Conservation (phyloP, 2,797 vertebrate genomes). For the Miichthys miiuy region DNA sequence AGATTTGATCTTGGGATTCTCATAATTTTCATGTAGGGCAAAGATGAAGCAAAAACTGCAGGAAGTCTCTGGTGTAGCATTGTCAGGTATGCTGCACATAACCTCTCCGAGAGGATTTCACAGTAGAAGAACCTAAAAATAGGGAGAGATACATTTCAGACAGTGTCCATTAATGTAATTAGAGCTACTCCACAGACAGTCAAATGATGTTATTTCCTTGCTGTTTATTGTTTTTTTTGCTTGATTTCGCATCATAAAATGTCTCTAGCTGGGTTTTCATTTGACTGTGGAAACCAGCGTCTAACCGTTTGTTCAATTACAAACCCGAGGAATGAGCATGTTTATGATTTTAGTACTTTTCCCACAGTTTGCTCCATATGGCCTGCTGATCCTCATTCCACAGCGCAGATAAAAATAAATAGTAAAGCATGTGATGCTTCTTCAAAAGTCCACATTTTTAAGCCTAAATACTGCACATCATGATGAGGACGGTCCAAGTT, state of each 20-base stretch:
- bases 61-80: background rate
- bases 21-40: background rate
- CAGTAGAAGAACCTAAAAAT: slow-evolving; percentile 48
- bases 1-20: background rate
- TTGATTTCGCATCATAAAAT: slow-evolving; percentile 13
- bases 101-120: slow-evolving; percentile 8
- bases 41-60: background rate
- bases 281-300: background rate
- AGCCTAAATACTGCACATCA: background rate
- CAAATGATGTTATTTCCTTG: slow-evolving; percentile 14
- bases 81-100: background rate
- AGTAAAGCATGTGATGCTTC: background rate
- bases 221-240: slow-evolving; percentile 35
- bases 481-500: background rate
- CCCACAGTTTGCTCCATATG: slow-evolving; percentile 5
- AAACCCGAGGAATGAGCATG: background rate
- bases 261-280: background rate
- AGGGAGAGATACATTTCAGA: slow-evolving; percentile 46
- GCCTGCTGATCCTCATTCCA: background rate
- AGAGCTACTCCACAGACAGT: slow-evolving; percentile 48
- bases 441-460: background rate
- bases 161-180: slow-evolving; percentile 60
- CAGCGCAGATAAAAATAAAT: background rate
- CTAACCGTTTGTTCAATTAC: slow-evolving; percentile 1
- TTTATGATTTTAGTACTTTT: background rate